Percentiles rank a stretch among this genome's conserved stretches.
phyloP scores from a whole-genome alignment of 1,140 invertebrate genomes.

The Ridgeia piscesae region DNA sequence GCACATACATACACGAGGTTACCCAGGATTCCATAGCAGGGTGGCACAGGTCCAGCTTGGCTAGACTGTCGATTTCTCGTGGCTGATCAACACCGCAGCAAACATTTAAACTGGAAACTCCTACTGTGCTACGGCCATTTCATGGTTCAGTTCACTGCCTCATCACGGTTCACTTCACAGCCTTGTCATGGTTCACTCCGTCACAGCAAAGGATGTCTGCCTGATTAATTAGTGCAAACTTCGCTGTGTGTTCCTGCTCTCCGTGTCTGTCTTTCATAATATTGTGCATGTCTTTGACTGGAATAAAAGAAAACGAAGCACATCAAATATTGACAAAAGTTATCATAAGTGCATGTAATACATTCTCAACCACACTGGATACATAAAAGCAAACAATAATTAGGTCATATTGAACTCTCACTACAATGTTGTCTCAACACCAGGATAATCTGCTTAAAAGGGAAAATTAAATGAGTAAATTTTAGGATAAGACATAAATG shows the following conservation, averaged over 20 bases:
- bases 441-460: too few species aligned
- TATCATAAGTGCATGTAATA: neutral
- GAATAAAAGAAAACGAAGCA: conserved; percentile 22
- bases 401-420: too few species aligned
- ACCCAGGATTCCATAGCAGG: too few species aligned
- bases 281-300: conserved; percentile 36
- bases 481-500: too few species aligned
- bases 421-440: too few species aligned
- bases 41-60: neutral
- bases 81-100: neutral
- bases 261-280: conserved; percentile 56
- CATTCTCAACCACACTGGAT: neutral
- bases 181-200: too few species aligned
- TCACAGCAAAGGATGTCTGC: neutral
- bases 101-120: neutral
- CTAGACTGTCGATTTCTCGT: neutral
- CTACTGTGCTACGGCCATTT: neutral
- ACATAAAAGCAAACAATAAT: neutral
- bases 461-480: too few species aligned
- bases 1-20: neutral
- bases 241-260: conserved; percentile 55
- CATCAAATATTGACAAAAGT: neutral
- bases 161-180: too few species aligned
- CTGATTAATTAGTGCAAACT: neutral
- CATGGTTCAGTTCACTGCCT: too few species aligned